These are phyloP conservation scores for Galerucella calmariensis DNA, from an alignment of 2,888 invertebrate genomes.

Conservation along the genomic window DNA sequence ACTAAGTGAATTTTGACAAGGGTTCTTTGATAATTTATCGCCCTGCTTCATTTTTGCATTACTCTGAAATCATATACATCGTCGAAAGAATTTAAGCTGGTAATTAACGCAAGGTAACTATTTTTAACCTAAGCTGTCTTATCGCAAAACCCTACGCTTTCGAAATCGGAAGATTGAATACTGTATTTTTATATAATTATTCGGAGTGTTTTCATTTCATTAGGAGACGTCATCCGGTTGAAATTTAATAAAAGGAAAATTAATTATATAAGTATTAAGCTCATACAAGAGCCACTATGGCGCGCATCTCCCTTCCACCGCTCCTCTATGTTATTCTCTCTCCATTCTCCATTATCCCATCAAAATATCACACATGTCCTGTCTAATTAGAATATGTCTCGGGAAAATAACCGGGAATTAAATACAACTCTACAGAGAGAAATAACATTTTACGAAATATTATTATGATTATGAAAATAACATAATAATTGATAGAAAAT, in stretches of 20 bases:
- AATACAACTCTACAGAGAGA: conserved; percentile 30
- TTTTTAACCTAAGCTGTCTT: conserved; percentile 14
- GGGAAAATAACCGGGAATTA: conserved; percentile 28
- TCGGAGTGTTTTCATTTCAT: conserved; percentile 55
- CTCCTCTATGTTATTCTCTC: conserved; percentile 35
- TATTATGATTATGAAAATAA: conserved; percentile 25
- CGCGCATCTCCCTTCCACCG: conserved; percentile 15
- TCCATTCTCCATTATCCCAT: conserved; percentile 39
- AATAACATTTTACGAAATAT: conserved; percentile 27
- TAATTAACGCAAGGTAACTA: not conserved
- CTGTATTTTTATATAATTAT: conserved; percentile 55
- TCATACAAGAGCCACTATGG: conserved; percentile 38
- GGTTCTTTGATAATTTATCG: no score
- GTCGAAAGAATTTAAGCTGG: not conserved
- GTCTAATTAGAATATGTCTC: conserved; percentile 34
- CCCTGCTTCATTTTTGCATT: no score
- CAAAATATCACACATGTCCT: conserved; percentile 38
- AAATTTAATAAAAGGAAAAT: conserved; percentile 56
- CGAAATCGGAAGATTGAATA: conserved; percentile 42
- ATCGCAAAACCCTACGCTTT: conserved; percentile 38
- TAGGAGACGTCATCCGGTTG: conserved; percentile 52
- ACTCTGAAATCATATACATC: no score
- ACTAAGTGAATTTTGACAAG: no score
- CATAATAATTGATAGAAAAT: not conserved
- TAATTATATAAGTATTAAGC: conserved; percentile 52